A percentile compares a stretch with the other conserved stretches of the same genome.
Conservation (phyloP, 2,797 vertebrate species). For the Acomys russatus region DNA sequence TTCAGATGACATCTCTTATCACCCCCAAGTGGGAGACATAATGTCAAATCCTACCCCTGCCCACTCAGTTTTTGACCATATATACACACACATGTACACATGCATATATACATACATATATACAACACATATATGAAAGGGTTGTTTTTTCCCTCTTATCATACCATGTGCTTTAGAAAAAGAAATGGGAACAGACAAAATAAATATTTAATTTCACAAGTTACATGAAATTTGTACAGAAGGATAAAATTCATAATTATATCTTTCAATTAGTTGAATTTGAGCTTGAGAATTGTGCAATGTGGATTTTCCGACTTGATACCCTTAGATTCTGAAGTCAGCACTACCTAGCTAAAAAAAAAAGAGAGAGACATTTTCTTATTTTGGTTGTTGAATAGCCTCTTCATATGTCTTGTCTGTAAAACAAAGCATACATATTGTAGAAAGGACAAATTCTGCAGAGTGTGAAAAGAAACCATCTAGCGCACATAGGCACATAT, state of each 20-base stretch:
- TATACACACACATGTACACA: not conserved
- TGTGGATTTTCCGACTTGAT: conserved; percentile 1
- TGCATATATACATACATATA: not conserved
- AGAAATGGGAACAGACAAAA: conserved; percentile 31
- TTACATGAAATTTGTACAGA: not conserved
- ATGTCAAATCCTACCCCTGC: not conserved
- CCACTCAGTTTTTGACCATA: conserved; percentile 19
- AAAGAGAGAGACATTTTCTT: conserved; percentile 22
- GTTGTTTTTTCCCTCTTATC: not conserved
- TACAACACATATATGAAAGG: not conserved
- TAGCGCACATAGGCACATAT: conserved; percentile 75
- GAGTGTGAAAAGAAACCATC: conserved; percentile 75
- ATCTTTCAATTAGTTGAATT: conserved; percentile 13
- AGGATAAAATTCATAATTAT: not conserved
- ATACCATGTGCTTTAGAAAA: not conserved
- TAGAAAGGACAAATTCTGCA: conserved; percentile 76
- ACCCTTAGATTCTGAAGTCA: conserved; percentile 28
- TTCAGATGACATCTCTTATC: not conserved
- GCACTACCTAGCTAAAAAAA: conserved; percentile 49
- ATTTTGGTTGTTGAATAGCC: conserved; percentile 61
- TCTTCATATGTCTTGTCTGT: conserved; percentile 69
- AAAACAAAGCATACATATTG: conserved; percentile 78
- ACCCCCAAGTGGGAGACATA: not conserved
- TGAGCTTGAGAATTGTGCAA: conserved; percentile 44
- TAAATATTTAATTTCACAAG: conserved; percentile 31